Evolutionary conservation across 2,888 invertebrate species (phyloP).

Genomic region (Syritta pipiens): DNA sequence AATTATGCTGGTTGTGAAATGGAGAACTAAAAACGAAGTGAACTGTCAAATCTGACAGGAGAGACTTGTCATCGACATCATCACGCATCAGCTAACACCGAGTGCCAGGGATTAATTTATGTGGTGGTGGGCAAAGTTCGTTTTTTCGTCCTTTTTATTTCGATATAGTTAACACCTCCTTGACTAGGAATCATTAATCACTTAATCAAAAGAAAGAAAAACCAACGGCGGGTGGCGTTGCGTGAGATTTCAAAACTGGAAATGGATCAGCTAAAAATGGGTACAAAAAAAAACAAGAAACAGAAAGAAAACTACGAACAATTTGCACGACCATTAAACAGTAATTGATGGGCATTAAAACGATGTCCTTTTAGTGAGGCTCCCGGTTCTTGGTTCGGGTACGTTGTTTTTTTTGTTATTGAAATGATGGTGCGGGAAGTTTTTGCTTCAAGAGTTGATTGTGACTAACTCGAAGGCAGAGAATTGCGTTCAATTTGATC

Average conservation of each 20-base stretch:
- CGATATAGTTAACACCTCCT: conserved; percentile 11
- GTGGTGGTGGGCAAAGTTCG: too few relatives aligned
- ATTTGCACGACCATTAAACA: conserved; percentile 22
- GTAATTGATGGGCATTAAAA: conserved; percentile 4
- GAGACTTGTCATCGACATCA: not conserved
- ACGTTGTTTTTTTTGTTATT: not conserved
- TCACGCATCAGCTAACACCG: not conserved
- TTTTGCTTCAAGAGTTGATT: too few relatives aligned
- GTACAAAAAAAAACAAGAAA: not conserved
- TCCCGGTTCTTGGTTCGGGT: not conserved
- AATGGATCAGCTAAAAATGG: conserved; percentile 4
- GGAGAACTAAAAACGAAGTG: not conserved
- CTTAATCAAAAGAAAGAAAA: conserved; percentile 11
- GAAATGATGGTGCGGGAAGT: too few relatives aligned
- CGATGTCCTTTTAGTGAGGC: not conserved
- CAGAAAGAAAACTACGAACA: not conserved
- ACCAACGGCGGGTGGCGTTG: too few relatives aligned
- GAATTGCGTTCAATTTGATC: too few relatives aligned
- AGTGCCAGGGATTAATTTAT: too few relatives aligned
- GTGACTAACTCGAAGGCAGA: too few relatives aligned
- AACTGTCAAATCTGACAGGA: not conserved
- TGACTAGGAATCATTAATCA: conserved; percentile 28
- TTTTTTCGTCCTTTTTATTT: too few relatives aligned
- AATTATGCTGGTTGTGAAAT: not conserved
- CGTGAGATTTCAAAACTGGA: conserved; percentile 26